phyloP scores from a whole-genome alignment of 2,888 invertebrate genomes.

The Eupithecia insigniata region DNA sequence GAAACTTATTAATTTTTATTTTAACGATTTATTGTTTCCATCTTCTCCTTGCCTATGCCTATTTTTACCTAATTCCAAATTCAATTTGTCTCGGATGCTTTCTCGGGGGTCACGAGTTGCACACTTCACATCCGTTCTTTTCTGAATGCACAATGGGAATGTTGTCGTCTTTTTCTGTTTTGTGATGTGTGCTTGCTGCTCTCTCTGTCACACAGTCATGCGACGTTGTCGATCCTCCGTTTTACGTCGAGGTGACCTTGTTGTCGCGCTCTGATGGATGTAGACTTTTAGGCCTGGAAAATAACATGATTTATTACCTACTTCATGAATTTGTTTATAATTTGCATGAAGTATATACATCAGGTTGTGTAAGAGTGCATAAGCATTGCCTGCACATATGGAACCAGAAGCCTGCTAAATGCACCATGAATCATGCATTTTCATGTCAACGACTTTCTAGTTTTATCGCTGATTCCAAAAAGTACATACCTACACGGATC shows the following conservation, averaged over 20 bases:
- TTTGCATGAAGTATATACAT: too few species aligned
- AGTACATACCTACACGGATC: too few species aligned
- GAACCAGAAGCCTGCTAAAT: too few species aligned
- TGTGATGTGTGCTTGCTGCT: conserved; percentile 31
- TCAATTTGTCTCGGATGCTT: conserved; percentile 72
- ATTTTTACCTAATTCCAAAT: conserved; percentile 75
- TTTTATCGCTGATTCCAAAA: too few species aligned
- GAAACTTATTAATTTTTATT: too few species aligned
- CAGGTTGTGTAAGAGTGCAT: too few species aligned
- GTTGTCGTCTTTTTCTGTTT: conserved; percentile 59
- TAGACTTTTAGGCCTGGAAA: conserved; percentile 2
- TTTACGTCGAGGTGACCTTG: conserved; percentile 72
- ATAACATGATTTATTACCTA: not conserved
- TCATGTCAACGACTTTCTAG: too few species aligned
- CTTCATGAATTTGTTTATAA: not conserved
- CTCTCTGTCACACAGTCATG: conserved; percentile 56
- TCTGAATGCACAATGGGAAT: conserved; percentile 76
- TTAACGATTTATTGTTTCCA: not conserved
- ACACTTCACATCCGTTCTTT: conserved; percentile 77
- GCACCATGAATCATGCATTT: too few species aligned
- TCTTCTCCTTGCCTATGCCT: conserved; percentile 25
- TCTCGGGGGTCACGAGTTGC: conserved; percentile 80
- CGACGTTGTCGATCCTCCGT: conserved; percentile 72
- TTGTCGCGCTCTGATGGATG: conserved; percentile 62
- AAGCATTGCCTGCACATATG: too few species aligned